Percentiles rank a stretch among this genome's conserved stretches.
These are phyloP conservation scores for Eugnorisma glareosa DNA, from an alignment of 2,888 invertebrate species.

Conservation along the genomic window DNA sequence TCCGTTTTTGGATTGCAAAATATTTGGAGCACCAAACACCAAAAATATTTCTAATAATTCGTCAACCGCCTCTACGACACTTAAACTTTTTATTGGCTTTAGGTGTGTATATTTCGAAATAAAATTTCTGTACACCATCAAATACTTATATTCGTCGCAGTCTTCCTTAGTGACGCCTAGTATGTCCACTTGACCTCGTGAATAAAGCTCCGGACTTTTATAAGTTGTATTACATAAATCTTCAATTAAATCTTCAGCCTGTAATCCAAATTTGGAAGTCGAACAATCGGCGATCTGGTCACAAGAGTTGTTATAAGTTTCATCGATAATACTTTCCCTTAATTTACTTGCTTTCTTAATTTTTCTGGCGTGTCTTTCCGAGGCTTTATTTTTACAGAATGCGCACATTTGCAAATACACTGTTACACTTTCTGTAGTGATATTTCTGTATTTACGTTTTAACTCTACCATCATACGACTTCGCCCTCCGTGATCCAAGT, in stretches of 20 bases:
- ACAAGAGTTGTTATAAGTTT: constrained; percentile 28
- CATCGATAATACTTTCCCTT: constrained; percentile 33
- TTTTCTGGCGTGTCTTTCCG: constrained; percentile 53
- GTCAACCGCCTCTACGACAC: constrained; percentile 74
- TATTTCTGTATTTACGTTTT: constrained; percentile 77
- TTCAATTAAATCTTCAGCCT: constrained; percentile 34
- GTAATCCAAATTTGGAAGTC: constrained; percentile 37
- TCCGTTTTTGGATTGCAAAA: constrained; percentile 80
- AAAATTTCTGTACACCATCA: constrained; percentile 78
- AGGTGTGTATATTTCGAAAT: constrained; percentile 77
- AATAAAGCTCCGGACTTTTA: constrained; percentile 75
- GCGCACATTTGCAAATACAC: constrained; percentile 76
- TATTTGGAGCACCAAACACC: constrained; percentile 79
- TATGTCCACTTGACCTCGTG: constrained; percentile 78
- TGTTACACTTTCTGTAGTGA: constrained; percentile 76
- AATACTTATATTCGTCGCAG: constrained; percentile 75
- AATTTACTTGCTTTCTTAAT: constrained; percentile 23
- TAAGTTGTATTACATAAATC: constrained; percentile 36
- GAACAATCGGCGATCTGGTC: constrained; percentile 42
- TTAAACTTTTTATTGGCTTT: constrained; percentile 74
- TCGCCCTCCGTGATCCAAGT: constrained; percentile 77
- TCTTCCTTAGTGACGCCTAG: constrained; percentile 73
- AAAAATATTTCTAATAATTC: constrained; percentile 77
- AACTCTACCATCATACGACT: constrained; percentile 74
- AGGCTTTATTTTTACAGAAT: constrained; percentile 72